These are phyloP conservation scores for Ophion ellenae DNA, from an alignment of 2,888 invertebrate species.

Conservation along the genomic window DNA sequence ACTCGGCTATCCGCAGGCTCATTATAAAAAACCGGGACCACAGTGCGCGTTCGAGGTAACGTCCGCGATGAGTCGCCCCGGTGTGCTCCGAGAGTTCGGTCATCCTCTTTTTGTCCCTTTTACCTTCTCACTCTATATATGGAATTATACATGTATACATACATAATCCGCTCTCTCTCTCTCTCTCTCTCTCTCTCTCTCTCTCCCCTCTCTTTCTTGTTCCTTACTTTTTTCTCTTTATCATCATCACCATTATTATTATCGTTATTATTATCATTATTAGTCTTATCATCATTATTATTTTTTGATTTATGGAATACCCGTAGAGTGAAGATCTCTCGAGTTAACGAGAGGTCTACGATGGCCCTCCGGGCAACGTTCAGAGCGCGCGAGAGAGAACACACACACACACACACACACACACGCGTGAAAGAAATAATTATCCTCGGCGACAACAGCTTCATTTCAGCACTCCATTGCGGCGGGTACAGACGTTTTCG, in stretches of 20 bases:
- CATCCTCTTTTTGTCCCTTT: slow-evolving; percentile 45
- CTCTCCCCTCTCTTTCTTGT: slow-evolving; percentile 57
- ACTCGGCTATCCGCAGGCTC: slow-evolving; percentile 61
- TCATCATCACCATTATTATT: slow-evolving; percentile 24
- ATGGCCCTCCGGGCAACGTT: slow-evolving; percentile 48
- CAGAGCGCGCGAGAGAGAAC: slow-evolving; percentile 20
- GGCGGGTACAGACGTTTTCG: neutral
- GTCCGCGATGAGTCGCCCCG: slow-evolving; percentile 21
- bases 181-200: slow-evolving; percentile 31
- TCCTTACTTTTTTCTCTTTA: slow-evolving; percentile 7
- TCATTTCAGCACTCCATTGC: slow-evolving; percentile 55
- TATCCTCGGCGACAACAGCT: slow-evolving; percentile 65
- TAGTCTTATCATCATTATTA: slow-evolving; percentile 21
- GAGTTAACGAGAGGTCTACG: slow-evolving; percentile 58
- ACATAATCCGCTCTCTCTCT: slow-evolving; percentile 28
- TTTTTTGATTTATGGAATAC: slow-evolving; percentile 66
- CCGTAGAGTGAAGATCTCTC: slow-evolving; percentile 61
- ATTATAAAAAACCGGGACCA: slow-evolving; percentile 66
- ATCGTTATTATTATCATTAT: slow-evolving; percentile 28
- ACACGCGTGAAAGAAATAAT: slow-evolving; percentile 48
- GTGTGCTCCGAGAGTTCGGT: slow-evolving; percentile 16
- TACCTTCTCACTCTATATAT: slow-evolving; percentile 41
- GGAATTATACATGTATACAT: slow-evolving; percentile 27
- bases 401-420: neutral
- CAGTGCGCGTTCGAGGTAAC: slow-evolving; percentile 56